Conservation (phyloP, 2,888 invertebrate species). For the Aporophyla nigra region DNA sequence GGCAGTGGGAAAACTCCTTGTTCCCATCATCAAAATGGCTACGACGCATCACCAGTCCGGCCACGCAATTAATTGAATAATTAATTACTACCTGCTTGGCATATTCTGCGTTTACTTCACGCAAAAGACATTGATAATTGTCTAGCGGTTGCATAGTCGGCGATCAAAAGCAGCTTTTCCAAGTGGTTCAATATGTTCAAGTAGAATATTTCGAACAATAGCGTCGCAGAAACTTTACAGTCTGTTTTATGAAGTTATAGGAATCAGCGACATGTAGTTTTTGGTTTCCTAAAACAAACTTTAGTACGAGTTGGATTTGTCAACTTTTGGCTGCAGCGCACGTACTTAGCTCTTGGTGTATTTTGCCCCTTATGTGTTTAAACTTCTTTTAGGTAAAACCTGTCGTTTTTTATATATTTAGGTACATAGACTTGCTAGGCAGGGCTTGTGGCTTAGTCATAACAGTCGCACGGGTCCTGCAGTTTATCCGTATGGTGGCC, state of each 20-base stretch:
- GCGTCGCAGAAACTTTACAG: slow-evolving; percentile 13
- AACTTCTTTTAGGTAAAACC: not conserved
- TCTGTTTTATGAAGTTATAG: slow-evolving; percentile 24
- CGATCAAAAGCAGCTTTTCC: slow-evolving; percentile 9
- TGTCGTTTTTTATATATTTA: not conserved
- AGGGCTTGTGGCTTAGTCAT: too few relatives aligned
- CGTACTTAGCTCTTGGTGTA: not conserved
- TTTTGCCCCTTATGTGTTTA: not conserved
- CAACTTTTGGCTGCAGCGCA: not conserved
- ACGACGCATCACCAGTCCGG: not conserved
- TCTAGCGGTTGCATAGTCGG: not conserved
- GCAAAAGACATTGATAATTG: not conserved
- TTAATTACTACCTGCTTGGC: not conserved
- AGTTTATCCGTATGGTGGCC: too few relatives aligned
- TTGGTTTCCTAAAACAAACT: slow-evolving; percentile 34
- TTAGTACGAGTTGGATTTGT: slow-evolving; percentile 1
- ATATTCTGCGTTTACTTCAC: slow-evolving; percentile 2
- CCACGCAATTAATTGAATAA: slow-evolving; percentile 1
- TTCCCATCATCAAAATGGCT: too few relatives aligned
- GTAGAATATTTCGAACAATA: not conserved
- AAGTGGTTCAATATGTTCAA: not conserved
- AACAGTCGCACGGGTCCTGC: too few relatives aligned
- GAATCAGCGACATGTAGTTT: not conserved
- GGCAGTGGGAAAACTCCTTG: not conserved
- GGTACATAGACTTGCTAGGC: too few relatives aligned